Percentiles rank a stretch among this genome's conserved stretches.
These are phyloP conservation scores for Chaetogeoica ovagalla DNA, from an alignment of 2,888 invertebrate genomes.

Conservation along the genomic window DNA sequence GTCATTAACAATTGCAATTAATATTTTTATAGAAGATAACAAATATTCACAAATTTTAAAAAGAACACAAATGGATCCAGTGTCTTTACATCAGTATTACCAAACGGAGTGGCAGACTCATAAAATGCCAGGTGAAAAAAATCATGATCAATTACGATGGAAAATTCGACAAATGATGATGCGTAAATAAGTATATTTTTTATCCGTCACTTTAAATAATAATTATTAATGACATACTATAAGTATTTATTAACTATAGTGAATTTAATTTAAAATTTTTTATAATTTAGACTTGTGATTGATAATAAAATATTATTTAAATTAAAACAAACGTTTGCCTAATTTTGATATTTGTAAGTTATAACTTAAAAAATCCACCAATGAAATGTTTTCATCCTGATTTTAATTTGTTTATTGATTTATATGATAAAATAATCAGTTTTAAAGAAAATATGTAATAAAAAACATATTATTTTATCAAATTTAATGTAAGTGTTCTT, in stretches of 20 bases:
- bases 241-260: neutral
- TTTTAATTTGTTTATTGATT: too few relatives aligned
- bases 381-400: too few relatives aligned
- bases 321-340: too few relatives aligned
- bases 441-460: too few relatives aligned
- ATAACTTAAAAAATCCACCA: too few relatives aligned
- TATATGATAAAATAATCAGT: too few relatives aligned
- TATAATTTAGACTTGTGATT: too few relatives aligned
- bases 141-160: conserved; percentile 43
- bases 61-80: conserved; percentile 47
- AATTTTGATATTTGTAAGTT: too few relatives aligned
- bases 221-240: neutral
- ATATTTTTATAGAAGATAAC: conserved; percentile 11
- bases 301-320: too few relatives aligned
- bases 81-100: conserved; percentile 45
- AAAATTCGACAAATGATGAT: conserved; percentile 37
- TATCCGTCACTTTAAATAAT: neutral
- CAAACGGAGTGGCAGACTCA: conserved; percentile 30
- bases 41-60: conserved; percentile 27
- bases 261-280: neutral
- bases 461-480: too few relatives aligned
- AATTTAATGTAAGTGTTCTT: too few relatives aligned
- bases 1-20: neutral
- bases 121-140: conserved; percentile 46
- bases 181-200: conserved; percentile 18